Percentiles rank a stretch among this genome's conserved stretches.
These are phyloP conservation scores for Anoncus sp. DNA, from an alignment of 2,888 invertebrate genomes.

Conservation along the genomic window DNA sequence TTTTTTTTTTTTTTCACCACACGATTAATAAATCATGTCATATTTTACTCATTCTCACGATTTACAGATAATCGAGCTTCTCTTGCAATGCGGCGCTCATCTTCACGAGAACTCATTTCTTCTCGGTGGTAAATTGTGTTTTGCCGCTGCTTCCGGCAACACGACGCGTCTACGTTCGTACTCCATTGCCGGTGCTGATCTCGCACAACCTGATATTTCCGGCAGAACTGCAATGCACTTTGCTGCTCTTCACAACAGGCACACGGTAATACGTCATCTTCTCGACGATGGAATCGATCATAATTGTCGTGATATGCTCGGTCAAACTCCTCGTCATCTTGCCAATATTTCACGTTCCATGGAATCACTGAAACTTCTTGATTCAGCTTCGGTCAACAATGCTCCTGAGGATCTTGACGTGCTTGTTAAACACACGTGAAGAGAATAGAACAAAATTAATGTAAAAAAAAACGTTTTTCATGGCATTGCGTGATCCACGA, in stretches of 20 bases:
- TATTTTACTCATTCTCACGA: slow-evolving; percentile 3
- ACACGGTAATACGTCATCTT: slow-evolving; percentile 84
- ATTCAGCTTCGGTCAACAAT: too few species aligned
- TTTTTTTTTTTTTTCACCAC: too few species aligned
- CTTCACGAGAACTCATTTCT: slow-evolving; percentile 85
- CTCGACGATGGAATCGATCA: slow-evolving; percentile 83
- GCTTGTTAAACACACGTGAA: too few species aligned
- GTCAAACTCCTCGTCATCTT: slow-evolving; percentile 85
- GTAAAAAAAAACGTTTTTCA: too few species aligned
- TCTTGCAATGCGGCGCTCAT: slow-evolving; percentile 91
- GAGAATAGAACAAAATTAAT: too few species aligned
- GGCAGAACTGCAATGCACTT: slow-evolving; percentile 89
- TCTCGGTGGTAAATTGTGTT: slow-evolving; percentile 88
- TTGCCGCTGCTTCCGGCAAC: slow-evolving; percentile 87
- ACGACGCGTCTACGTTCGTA: slow-evolving; percentile 86
- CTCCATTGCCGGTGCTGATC: slow-evolving; percentile 88
- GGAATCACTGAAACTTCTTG: slow-evolving; percentile 59
- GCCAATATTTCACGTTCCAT: slow-evolving; percentile 76
- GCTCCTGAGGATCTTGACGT: too few species aligned
- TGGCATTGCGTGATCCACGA: too few species aligned
- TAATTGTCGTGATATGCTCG: slow-evolving; percentile 84
- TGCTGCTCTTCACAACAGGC: slow-evolving; percentile 86
- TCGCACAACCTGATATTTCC: slow-evolving; percentile 86
- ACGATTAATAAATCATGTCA: too few species aligned
- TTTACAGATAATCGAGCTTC: slow-evolving; percentile 85